Percentiles rank a stretch among this genome's conserved stretches.
These are phyloP conservation scores for Tenthredo scrophulariae DNA, from an alignment of 2,888 invertebrate genomes.

Conservation along the genomic window DNA sequence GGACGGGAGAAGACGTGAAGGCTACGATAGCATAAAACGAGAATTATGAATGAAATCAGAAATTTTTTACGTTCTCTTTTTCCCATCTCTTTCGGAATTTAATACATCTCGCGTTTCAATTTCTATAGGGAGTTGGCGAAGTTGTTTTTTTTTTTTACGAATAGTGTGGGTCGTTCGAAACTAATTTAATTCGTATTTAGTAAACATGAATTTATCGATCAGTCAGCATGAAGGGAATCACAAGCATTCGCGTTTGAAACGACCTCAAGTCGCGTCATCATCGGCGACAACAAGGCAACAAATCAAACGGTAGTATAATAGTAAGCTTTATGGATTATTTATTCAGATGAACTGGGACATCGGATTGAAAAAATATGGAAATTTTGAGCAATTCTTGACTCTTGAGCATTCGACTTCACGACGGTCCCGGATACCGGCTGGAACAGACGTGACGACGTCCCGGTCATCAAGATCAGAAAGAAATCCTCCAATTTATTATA, in stretches of 20 bases:
- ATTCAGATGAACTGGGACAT: conserved; percentile 33
- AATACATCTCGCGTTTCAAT: background rate
- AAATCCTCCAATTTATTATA: conserved; percentile 29
- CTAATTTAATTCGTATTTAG: background rate
- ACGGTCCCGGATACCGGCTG: conserved; percentile 32
- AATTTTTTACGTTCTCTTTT: background rate
- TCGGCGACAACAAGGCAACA: conserved; percentile 45
- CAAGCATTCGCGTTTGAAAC: background rate
- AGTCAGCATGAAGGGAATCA: background rate
- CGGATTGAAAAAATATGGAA: conserved; percentile 44
- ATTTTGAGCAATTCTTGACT: conserved; percentile 1
- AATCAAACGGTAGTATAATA: conserved; percentile 12
- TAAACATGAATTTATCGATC: background rate
- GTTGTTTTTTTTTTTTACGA: background rate
- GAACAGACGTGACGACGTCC: conserved; percentile 22
- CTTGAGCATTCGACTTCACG: background rate
- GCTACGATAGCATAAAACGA: background rate
- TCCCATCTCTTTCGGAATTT: background rate
- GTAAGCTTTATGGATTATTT: conserved; percentile 43
- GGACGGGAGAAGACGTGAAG: background rate
- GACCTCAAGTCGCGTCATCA: background rate
- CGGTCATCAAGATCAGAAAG: conserved; percentile 18
- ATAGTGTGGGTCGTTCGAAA: background rate
- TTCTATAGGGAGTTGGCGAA: too few relatives aligned
- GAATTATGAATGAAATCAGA: background rate